A percentile compares a stretch with the other conserved stretches of the same genome.
These are phyloP conservation scores for Thyatira batis DNA, from an alignment of 2,888 invertebrate genomes.

Conservation along the genomic window DNA sequence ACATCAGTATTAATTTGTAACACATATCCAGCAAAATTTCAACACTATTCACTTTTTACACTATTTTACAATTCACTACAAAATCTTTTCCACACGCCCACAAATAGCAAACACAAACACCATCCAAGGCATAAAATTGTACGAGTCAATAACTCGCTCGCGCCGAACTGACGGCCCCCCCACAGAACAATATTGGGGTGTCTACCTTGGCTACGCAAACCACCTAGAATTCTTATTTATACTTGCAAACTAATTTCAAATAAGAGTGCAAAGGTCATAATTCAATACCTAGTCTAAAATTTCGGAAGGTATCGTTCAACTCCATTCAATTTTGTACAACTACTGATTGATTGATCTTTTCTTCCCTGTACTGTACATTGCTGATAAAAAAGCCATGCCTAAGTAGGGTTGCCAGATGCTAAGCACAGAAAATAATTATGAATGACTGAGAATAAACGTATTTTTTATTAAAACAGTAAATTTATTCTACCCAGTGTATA, in stretches of 20 bases:
- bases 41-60: slow-evolving; percentile 53
- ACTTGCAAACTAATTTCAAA: not conserved
- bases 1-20: slow-evolving; percentile 72
- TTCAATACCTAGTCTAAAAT: too few relatives aligned
- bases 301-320: too few relatives aligned
- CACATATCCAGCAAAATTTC: slow-evolving; percentile 55
- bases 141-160: slow-evolving; percentile 74
- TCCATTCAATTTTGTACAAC: too few relatives aligned
- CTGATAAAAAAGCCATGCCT: too few relatives aligned
- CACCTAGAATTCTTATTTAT: not conserved
- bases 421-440: too few relatives aligned
- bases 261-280: not conserved
- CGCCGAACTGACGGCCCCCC: slow-evolving; percentile 1
- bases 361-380: too few relatives aligned
- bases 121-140: slow-evolving; percentile 48
- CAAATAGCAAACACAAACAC: slow-evolving; percentile 66
- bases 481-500: too few relatives aligned
- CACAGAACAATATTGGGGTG: not conserved
- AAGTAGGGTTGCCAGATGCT: too few relatives aligned
- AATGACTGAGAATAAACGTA: too few relatives aligned
- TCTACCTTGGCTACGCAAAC: not conserved
- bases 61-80: slow-evolving; percentile 33
- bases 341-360: slow-evolving; percentile 4
- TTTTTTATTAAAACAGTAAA: too few relatives aligned
- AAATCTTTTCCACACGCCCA: slow-evolving; percentile 56